Base-by-base conservation (phyloP, 1,140 invertebrate species). In the Paralvinella palmiformis region DNA sequence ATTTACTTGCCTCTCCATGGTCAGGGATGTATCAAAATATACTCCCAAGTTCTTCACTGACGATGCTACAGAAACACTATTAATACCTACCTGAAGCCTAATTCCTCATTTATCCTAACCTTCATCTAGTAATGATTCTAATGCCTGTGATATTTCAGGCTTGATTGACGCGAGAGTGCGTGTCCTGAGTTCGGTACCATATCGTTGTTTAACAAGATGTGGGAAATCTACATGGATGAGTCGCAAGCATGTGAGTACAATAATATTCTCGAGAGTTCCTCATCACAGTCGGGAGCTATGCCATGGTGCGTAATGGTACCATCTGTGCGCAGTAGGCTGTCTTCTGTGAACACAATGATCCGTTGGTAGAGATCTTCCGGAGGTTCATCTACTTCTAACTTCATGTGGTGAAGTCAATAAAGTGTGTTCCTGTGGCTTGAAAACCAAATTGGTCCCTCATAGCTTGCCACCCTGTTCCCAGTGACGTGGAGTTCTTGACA, bases 231-330 rank as follows among this genome's bases (percentile, higher is more conserved):
- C 37, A 37, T 73, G 60, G 3, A 70, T 62, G 1, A 71, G 17
- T 5, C 37, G 20, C 13, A 71, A 37, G 63, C 68, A 71, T n/a
- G 63, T 69, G 1, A 68, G 41, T 0, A 68, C 66, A 7, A 73
- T 45, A 3, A 73, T 32, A 56, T 72, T 70, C 62, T 72, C 72
- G 4, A 71, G 37, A 2, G 67, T 48, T 71, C 70, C 36, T 70
- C 66, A 50, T 73, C 69, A 2, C 45, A 57, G 10, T 17, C 56
- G n/a, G 62, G 55, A 1, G 59, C 6, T 20, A 35, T 60, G 3
- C 63, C 67, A 37, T 59, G 55, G 53, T 71, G 70, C 3, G 17
- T 56, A n/a, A 71, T 67, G 10, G 29, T 36, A 15, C 58, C 20
- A 17, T 32, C 53, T 13, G 6, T 4, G 17, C 13, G 35, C 0